phyloP scores from a whole-genome alignment of 2,797 vertebrate genomes.

The Moxostoma hubbsi region DNA sequence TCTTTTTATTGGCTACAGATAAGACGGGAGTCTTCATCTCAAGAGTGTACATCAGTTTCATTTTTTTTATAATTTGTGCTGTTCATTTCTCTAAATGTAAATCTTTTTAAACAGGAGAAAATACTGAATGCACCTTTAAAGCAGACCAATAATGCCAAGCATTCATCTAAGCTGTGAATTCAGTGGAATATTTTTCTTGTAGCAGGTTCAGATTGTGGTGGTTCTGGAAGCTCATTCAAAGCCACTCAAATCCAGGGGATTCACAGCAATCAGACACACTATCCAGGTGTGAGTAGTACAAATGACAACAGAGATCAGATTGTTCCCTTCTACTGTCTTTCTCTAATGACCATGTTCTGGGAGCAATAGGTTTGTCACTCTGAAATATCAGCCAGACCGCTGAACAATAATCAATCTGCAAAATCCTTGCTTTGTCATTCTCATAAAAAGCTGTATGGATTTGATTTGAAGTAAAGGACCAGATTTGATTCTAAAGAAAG shows the following conservation, averaged over 20 bases:
- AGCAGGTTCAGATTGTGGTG: slow-evolving; percentile 30
- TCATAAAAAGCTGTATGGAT: background rate
- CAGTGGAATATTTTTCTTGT: slow-evolving; percentile 39
- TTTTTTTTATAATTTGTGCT: background rate
- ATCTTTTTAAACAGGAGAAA: slow-evolving; percentile 18
- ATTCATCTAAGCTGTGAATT: slow-evolving; percentile 42
- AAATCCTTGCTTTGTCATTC: background rate
- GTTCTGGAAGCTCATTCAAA: slow-evolving; percentile 32
- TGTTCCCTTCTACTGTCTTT: slow-evolving; percentile 40
- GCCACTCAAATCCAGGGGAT: slow-evolving; percentile 57
- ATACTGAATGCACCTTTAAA: slow-evolving; percentile 4
- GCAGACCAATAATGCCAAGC: slow-evolving; percentile 6
- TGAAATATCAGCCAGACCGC: background rate
- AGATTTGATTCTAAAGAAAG: background rate
- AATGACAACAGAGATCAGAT: slow-evolving; percentile 53
- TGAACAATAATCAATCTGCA: slow-evolving; percentile 54
- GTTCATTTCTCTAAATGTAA: background rate
- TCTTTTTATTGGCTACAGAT: background rate
- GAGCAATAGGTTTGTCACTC: slow-evolving; percentile 25
- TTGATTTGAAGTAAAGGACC: slow-evolving; percentile 11
- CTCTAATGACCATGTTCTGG: slow-evolving; percentile 49
- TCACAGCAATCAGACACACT: slow-evolving; percentile 53
- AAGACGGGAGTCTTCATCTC: background rate
- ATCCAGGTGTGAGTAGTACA: slow-evolving; percentile 7
- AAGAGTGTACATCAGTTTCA: background rate